Percentiles rank a stretch among this genome's conserved stretches.
Evolutionary conservation across 2,888 invertebrate genomes (phyloP).

Genomic region (Melinaea menophilus): DNA sequence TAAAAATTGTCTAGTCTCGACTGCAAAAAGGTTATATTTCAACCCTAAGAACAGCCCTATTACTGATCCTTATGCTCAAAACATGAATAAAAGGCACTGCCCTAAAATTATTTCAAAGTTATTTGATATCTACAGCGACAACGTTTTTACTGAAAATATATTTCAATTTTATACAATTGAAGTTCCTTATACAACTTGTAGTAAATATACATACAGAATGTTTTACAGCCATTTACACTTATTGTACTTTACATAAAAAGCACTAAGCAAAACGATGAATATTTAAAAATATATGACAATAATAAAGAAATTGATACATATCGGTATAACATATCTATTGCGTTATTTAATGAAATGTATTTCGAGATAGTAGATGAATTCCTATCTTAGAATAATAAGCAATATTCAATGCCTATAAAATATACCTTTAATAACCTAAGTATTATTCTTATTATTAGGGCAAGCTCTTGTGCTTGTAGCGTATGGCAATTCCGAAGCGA

Average conservation of each 20-base stretch:
- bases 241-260: no score
- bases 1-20: no score
- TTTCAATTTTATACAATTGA: not conserved
- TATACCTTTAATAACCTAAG: not conserved
- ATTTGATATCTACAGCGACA: conserved; percentile 2
- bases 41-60: conserved; percentile 24
- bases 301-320: no score
- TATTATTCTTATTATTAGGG: conserved; percentile 7
- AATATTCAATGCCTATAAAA: not conserved
- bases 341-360: no score
- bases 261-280: no score
- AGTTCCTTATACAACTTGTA: not conserved
- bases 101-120: conserved; percentile 40
- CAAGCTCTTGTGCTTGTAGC: conserved; percentile 25
- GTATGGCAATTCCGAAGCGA: conserved; percentile 48
- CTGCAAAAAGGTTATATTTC: not conserved
- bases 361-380: no score
- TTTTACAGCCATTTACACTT: no score
- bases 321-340: no score
- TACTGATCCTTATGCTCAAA: conserved; percentile 27
- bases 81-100: conserved; percentile 59
- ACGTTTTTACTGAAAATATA: not conserved
- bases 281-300: no score
- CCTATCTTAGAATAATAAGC: no score
- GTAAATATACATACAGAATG: no score